These are phyloP conservation scores for Heliconius eleuchia DNA, from an alignment of 1,140 invertebrate genomes.

Conservation along the genomic window DNA sequence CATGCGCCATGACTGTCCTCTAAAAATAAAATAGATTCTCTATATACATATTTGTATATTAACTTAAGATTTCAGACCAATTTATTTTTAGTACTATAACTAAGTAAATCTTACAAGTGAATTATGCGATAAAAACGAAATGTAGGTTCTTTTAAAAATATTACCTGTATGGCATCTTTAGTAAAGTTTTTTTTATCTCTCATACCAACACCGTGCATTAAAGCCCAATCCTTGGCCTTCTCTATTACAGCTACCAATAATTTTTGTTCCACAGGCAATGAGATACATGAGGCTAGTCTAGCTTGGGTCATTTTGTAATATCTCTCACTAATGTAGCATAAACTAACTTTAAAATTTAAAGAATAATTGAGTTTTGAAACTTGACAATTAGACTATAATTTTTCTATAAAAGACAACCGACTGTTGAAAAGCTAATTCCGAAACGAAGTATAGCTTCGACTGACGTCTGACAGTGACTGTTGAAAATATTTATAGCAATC, in stretches of 20 bases:
- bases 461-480: conserved; percentile 3
- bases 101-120: too few relatives aligned
- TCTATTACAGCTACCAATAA: conserved; percentile 84
- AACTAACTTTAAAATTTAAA: conserved; percentile 13
- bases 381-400: background rate
- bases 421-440: background rate
- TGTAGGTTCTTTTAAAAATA: background rate
- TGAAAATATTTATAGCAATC: conserved; percentile 15
- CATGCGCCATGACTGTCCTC: too few relatives aligned
- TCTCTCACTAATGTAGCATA: background rate
- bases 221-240: conserved; percentile 91
- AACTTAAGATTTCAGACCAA: too few relatives aligned
- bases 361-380: background rate
- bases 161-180: conserved; percentile 85
- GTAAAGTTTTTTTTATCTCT: conserved; percentile 86
- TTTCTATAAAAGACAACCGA: conserved; percentile 7
- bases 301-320: conserved; percentile 63
- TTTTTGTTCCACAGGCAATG: conserved; percentile 84
- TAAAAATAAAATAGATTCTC: too few relatives aligned
- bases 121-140: too few relatives aligned
- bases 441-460: background rate
- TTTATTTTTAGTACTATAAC: too few relatives aligned
- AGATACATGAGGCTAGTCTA: conserved; percentile 78
- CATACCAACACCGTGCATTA: conserved; percentile 92
- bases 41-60: too few relatives aligned